Evolutionary conservation across 2,888 invertebrate species (phyloP).

Genomic region (Gymnoscelis rufifasciata): DNA sequence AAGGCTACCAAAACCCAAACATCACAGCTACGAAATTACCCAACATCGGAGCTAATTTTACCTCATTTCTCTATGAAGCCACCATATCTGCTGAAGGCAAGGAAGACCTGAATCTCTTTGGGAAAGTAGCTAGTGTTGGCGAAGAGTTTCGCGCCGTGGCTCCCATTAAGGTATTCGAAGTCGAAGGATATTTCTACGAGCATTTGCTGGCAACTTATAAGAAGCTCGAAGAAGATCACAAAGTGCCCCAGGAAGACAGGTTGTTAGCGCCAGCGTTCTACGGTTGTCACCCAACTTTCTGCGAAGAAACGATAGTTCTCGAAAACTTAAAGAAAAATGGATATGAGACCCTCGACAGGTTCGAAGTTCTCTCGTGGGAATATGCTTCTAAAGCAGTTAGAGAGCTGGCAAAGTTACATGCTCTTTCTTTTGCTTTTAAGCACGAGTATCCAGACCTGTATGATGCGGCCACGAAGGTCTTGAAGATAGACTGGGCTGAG

Average conservation of each 20-base stretch:
- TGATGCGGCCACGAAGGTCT: background rate
- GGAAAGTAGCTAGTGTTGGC: conserved; percentile 18
- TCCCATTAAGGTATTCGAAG: conserved; percentile 7
- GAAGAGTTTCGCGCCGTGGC: conserved; percentile 8
- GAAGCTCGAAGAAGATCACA: conserved; percentile 17
- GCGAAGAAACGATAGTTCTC: conserved; percentile 19
- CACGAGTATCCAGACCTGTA: conserved; percentile 15
- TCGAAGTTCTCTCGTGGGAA: conserved; percentile 15
- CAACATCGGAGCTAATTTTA: conserved; percentile 19
- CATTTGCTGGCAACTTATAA: conserved; percentile 9
- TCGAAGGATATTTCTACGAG: conserved; percentile 15
- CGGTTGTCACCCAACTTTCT: background rate
- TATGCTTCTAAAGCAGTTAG: conserved; percentile 12
- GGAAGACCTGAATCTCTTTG: conserved; percentile 18
- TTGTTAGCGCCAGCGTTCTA: conserved; percentile 14
- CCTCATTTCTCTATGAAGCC: conserved; percentile 13
- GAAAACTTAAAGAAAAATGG: conserved; percentile 15
- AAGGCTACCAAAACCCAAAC: conserved; percentile 9
- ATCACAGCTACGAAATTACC: conserved; percentile 2
- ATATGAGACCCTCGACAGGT: conserved; percentile 9
- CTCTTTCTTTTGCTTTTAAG: conserved; percentile 20
- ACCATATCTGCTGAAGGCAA: conserved; percentile 13
- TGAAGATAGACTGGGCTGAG: conserved; percentile 5
- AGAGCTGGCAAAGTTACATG: conserved; percentile 20
- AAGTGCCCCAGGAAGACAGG: conserved; percentile 7